phyloP scores from a whole-genome alignment of 35 echinoderm and acorn worm genomes.

The Stichopus chloronotus region DNA sequence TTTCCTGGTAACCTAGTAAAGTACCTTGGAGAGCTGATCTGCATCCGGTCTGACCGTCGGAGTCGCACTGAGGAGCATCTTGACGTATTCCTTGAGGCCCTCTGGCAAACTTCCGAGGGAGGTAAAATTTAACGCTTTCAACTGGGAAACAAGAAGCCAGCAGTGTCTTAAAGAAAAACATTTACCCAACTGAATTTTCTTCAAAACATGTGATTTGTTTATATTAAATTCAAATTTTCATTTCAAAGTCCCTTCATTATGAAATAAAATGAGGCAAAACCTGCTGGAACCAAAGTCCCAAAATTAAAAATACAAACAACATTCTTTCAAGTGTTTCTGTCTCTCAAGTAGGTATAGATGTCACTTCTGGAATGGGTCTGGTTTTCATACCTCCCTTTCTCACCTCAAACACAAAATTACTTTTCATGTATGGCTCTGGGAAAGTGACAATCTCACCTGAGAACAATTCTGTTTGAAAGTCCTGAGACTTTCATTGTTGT shows the following conservation, averaged over 20 bases:
- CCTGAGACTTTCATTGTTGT: conserved; percentile 79
- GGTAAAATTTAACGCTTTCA: conserved; percentile 77
- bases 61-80: conserved; percentile 94
- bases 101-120: conserved; percentile 79
- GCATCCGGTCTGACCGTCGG: conserved; percentile 95
- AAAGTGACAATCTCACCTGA: conserved; percentile 56
- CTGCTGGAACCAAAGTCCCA: too few relatives aligned
- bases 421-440: too few relatives aligned
- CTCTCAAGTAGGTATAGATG: too few relatives aligned
- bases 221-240: background rate
- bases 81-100: conserved; percentile 93
- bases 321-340: too few relatives aligned
- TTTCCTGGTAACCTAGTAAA: background rate
- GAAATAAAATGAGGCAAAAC: too few relatives aligned
- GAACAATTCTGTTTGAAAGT: conserved; percentile 80
- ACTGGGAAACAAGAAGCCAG: conserved; percentile 48
- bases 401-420: too few relatives aligned
- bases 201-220: background rate
- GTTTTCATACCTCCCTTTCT: too few relatives aligned
- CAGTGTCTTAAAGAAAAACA: background rate
- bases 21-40: conserved; percentile 93
- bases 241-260: background rate
- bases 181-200: background rate
- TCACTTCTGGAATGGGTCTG: too few relatives aligned
- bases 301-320: too few relatives aligned